Evolutionary conservation across 1,140 invertebrate species (phyloP).

Genomic region (Colletes gigas): DNA sequence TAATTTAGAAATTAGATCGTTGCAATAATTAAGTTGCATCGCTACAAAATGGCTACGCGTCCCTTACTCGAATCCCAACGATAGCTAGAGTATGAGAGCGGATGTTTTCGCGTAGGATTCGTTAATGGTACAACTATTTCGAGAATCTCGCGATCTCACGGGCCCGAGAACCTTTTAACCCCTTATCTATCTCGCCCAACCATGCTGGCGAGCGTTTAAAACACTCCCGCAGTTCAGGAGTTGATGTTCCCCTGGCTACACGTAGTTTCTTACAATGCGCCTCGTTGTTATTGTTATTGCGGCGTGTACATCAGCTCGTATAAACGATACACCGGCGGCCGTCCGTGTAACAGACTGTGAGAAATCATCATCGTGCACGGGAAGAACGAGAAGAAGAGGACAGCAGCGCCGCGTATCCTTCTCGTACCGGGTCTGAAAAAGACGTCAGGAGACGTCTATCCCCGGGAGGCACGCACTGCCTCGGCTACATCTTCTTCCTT

Average conservation of each 20-base stretch:
- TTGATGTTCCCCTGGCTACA: slow-evolving; percentile 21
- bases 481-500: slow-evolving; percentile 63
- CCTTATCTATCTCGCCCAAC: slow-evolving; percentile 70
- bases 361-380: slow-evolving; percentile 61
- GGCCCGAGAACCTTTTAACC: slow-evolving; percentile 69
- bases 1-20: too few species aligned
- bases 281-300: slow-evolving; percentile 70
- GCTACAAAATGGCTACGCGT: background rate
- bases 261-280: slow-evolving; percentile 14
- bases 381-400: slow-evolving; percentile 57
- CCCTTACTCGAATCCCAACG: background rate
- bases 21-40: too few species aligned
- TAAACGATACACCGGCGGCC: slow-evolving; percentile 43
- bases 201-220: slow-evolving; percentile 41
- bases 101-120: slow-evolving; percentile 67
- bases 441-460: slow-evolving; percentile 51
- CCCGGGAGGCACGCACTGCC: slow-evolving; percentile 34
- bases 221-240: slow-evolving; percentile 48
- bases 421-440: slow-evolving; percentile 51
- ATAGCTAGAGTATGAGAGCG: slow-evolving; percentile 16
- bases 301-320: slow-evolving; percentile 39
- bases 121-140: slow-evolving; percentile 74
- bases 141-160: slow-evolving; percentile 74
- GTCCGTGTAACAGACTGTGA: slow-evolving; percentile 61
- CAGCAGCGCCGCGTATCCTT: slow-evolving; percentile 27